These are phyloP conservation scores for Nomia melanderi DNA, from an alignment of 1,140 invertebrate species.

Conservation along the genomic window DNA sequence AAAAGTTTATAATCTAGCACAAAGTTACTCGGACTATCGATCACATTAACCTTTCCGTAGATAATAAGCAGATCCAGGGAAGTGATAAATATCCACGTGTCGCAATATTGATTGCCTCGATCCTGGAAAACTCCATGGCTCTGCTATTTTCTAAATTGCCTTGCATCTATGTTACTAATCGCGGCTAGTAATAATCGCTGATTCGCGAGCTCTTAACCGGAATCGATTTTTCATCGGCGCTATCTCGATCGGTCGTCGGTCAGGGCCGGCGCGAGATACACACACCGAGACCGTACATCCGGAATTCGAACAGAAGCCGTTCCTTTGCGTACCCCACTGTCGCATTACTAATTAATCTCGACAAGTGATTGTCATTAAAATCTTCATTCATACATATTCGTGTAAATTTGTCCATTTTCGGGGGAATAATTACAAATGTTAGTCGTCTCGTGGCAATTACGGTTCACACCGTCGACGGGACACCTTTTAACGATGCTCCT, in stretches of 20 bases:
- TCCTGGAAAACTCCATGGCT: not conserved
- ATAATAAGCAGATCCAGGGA: not conserved
- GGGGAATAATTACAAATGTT: too few relatives aligned
- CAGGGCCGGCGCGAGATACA: not conserved
- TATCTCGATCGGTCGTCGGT: constrained; percentile 14
- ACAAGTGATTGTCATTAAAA: too few relatives aligned
- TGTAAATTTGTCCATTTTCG: too few relatives aligned
- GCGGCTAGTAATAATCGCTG: constrained; percentile 15
- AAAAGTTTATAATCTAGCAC: not conserved
- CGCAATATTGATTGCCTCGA: constrained; percentile 26
- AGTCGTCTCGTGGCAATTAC: not conserved
- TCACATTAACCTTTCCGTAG: not conserved
- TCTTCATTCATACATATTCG: too few relatives aligned
- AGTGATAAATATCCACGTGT: constrained; percentile 12
- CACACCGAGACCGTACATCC: not conserved
- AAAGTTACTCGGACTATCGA: not conserved
- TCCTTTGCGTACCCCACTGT: constrained; percentile 19
- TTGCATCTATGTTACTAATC: not conserved
- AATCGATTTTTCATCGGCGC: constrained; percentile 5
- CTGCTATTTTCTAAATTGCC: not conserved
- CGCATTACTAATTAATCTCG: too few relatives aligned
- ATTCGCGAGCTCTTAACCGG: not conserved
- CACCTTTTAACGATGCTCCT: constrained; percentile 56
- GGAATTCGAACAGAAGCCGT: constrained; percentile 11
- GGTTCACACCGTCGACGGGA: constrained; percentile 43